Evolutionary conservation across 2,113 vertebrate species (phyloP), one percentile per base, ranked within the genome.

Genomic region (Opisthocomus hoazin): DNA sequence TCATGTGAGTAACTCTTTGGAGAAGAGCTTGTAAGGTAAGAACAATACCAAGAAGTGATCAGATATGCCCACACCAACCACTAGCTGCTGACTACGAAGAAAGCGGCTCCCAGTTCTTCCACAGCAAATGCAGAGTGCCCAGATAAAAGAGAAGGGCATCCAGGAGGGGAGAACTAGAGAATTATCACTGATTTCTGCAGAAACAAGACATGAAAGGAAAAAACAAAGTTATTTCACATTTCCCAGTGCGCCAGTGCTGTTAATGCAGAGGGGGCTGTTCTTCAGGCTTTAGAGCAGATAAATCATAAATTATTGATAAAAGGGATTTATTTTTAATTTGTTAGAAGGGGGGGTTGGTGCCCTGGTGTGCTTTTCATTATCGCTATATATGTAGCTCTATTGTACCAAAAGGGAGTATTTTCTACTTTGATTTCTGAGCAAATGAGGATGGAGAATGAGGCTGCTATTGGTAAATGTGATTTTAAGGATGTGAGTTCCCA

Each of bases 341-440:
- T 48, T 79, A 54, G 64, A 63, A 46, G 54, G 43, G 9, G 3
- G 9, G 3, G 10, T 70, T 84, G 60, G 48, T 84, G 57, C 87
- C 36, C 61, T 89, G 65, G 34, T 87, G 53, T 69, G 39, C 34
- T 89, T 95, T 77, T 87, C 76, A 89, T 96, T 94, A 75, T 75
- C 15, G 3, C 74, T 84, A 1, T 80, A 15, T 87, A 18, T 58
- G 71, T 71, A 78, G 63, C 54, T 87, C 61, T 50, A 26, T 68
- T 56, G 46, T 93, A 82, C 58, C 53, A 69, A 95, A 65, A 60
- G 51, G 54, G 76, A 83, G 5, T n/a, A n/a, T 89, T 90, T 95
- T 85, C 58, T 91, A 7, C 78, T 82, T 69, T 83, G 46, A 87
- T 94, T 97, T 95, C 46, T 85, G 54, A 82, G 68, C 60, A 95